Conservation (phyloP, 2,797 vertebrate genomes). For the Allobates femoralis region DNA sequence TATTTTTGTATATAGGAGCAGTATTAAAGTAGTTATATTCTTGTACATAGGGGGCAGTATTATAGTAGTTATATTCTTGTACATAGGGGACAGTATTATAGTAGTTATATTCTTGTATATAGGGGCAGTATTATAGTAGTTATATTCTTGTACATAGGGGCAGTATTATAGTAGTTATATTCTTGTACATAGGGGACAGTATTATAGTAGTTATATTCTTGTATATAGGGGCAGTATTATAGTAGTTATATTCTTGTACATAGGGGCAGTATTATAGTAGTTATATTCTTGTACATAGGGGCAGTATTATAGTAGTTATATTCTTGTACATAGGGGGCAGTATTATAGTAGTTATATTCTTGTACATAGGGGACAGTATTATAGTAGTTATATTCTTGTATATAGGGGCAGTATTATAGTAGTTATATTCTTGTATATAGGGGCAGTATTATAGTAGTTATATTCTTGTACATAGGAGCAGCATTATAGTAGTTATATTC, state of each 20-base stretch:
- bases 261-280: background rate
- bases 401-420: background rate
- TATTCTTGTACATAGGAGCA: background rate
- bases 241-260: background rate
- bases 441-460: background rate
- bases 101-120: conserved; percentile 1
- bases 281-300: background rate
- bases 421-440: background rate
- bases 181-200: background rate
- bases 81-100: background rate
- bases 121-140: background rate
- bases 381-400: background rate
- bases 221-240: background rate
- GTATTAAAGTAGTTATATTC: conserved; percentile 9
- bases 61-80: background rate
- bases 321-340: conserved; percentile 2
- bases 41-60: background rate
- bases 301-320: too few relatives aligned
- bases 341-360: conserved; percentile 13
- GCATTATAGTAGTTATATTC: conserved; percentile 16
- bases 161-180: conserved; percentile 18
- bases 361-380: background rate
- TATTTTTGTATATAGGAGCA: background rate
- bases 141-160: background rate
- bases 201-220: conserved; percentile 10